These are phyloP conservation scores for Alexandromys fortis DNA, from an alignment of 2,113 vertebrate species.

Conservation along the genomic window DNA sequence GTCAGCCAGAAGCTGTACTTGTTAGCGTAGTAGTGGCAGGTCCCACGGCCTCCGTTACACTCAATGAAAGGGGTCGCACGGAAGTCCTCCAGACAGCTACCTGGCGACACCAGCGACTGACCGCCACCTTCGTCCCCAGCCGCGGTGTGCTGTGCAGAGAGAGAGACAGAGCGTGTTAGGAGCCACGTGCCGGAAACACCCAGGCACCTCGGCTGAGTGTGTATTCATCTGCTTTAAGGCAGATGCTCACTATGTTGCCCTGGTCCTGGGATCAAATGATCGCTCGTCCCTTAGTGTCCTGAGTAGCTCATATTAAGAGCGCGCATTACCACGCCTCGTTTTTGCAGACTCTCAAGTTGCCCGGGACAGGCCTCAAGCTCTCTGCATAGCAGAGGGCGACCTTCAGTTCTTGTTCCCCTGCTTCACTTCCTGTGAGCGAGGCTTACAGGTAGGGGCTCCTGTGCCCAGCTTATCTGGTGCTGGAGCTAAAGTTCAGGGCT, in stretches of 20 bases:
- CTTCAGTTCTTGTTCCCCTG: not conserved
- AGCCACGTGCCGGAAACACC: fast-evolving
- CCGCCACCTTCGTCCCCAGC: constrained; percentile 97
- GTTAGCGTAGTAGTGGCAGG: constrained; percentile 98
- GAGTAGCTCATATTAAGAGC: not conserved
- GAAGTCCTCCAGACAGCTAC: constrained; percentile 98
- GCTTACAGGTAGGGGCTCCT: not conserved
- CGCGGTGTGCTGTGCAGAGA: constrained; percentile 92
- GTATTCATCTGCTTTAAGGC: not conserved
- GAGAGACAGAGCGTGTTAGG: not conserved
- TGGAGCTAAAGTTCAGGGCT: not conserved
- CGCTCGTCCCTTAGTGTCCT: too few relatives aligned
- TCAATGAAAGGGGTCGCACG: constrained; percentile 97
- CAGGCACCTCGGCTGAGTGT: not conserved
- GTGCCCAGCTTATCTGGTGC: not conserved
- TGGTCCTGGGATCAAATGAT: not conserved
- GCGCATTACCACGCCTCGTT: not conserved
- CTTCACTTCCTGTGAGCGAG: not conserved
- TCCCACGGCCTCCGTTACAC: constrained; percentile 95
- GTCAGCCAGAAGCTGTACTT: constrained; percentile 99
- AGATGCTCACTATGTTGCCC: not conserved
- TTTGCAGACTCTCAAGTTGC: not conserved
- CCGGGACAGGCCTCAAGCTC: not conserved
- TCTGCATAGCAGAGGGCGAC: not conserved
- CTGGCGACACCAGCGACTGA: constrained; percentile 96